Evolutionary conservation across 2,888 invertebrate species (phyloP).

Genomic region (Drosophila subsilvestris): DNA sequence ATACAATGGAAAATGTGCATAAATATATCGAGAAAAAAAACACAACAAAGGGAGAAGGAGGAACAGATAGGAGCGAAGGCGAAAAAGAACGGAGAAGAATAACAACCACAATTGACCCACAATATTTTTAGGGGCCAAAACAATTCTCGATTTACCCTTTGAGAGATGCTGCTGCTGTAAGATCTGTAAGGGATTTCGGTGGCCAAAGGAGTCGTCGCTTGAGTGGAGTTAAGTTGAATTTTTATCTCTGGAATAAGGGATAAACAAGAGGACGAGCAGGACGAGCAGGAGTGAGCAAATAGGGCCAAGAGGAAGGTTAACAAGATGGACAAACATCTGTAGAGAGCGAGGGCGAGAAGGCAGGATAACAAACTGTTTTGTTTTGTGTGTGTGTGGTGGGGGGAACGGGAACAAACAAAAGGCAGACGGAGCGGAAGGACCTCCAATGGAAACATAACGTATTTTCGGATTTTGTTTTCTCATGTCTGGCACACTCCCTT

Average conservation of each 20-base stretch:
- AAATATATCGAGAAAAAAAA: slow-evolving; percentile 17
- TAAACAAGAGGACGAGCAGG: slow-evolving; percentile 1
- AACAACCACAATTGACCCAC: slow-evolving; percentile 35
- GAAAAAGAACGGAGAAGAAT: background rate
- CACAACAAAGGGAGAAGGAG: background rate
- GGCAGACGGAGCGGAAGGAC: background rate
- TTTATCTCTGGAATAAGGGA: slow-evolving; percentile 30
- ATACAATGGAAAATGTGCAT: slow-evolving; percentile 27
- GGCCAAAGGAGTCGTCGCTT: slow-evolving; percentile 10
- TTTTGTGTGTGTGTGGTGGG: too few relatives aligned
- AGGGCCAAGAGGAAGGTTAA: slow-evolving; percentile 29
- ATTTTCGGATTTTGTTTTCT: slow-evolving; percentile 17
- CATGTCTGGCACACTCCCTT: slow-evolving; percentile 2
- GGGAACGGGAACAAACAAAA: too few relatives aligned
- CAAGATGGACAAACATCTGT: slow-evolving; percentile 26
- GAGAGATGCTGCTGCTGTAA: background rate
- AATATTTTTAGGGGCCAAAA: slow-evolving; percentile 36
- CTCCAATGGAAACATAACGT: slow-evolving; percentile 3
- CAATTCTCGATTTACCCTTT: slow-evolving; percentile 22
- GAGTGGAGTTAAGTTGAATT: slow-evolving; percentile 21
- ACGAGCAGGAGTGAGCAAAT: background rate
- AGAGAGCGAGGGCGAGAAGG: background rate
- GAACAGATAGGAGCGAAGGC: slow-evolving; percentile 15
- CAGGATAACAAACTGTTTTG: slow-evolving; percentile 9
- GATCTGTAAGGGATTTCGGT: slow-evolving; percentile 18